Percentiles rank a stretch among this genome's conserved stretches.
These are phyloP conservation scores for Tympanuchus pallidicinctus DNA, from an alignment of 2,113 vertebrate genomes.

Conservation along the genomic window DNA sequence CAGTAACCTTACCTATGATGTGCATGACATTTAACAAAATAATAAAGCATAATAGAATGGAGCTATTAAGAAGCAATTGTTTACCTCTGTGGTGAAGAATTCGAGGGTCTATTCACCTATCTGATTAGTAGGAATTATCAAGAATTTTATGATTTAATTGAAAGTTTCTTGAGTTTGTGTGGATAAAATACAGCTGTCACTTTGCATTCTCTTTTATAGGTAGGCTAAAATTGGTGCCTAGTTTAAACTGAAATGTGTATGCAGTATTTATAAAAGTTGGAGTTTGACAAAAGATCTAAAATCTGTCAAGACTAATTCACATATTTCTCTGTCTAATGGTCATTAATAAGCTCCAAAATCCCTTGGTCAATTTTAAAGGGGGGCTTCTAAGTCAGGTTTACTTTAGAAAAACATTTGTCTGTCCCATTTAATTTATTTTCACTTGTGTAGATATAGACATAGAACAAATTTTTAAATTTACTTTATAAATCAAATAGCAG, in stretches of 20 bases:
- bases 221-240: not conserved
- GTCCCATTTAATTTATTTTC: not conserved
- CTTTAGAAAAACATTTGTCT: not conserved
- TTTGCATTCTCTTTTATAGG: not conserved
- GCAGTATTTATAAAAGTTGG: not conserved
- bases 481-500: not conserved
- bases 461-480: not conserved
- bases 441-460: not conserved
- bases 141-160: not conserved
- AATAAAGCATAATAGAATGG: not conserved
- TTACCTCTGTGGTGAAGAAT: not conserved
- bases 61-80: constrained; percentile 1
- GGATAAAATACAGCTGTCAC: not conserved
- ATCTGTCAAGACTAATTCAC: not conserved
- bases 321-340: not conserved
- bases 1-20: not conserved
- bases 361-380: not conserved
- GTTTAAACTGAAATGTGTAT: not conserved
- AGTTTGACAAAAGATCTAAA: not conserved
- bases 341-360: not conserved
- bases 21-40: constrained; percentile 1
- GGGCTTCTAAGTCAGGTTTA: not conserved
- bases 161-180: not conserved
- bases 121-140: not conserved
- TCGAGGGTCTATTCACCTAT: not conserved